Evolutionary conservation across 1,140 invertebrate genomes (phyloP).

Genomic region (Drosophila virilis): DNA sequence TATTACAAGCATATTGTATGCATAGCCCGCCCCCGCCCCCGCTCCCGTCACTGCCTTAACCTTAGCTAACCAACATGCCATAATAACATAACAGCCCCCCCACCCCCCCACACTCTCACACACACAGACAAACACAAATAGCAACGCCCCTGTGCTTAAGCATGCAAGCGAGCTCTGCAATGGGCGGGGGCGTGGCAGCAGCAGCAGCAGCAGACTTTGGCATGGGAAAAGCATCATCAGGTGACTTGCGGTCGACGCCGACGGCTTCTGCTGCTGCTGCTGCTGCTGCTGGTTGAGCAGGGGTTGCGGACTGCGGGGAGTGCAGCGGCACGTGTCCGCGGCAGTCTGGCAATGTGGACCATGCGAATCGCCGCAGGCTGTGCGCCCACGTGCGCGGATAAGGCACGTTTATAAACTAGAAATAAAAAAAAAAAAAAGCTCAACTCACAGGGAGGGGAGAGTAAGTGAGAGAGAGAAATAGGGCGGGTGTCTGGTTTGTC

Average conservation of each 20-base stretch:
- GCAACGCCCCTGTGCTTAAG: constrained; percentile 6
- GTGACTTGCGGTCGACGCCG: constrained; percentile 52
- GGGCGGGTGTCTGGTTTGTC: neutral
- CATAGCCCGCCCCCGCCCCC: neutral
- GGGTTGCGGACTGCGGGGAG: neutral
- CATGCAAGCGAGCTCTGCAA: neutral
- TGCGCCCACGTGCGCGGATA: constrained; percentile 49
- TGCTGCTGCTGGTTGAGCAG: constrained; percentile 32
- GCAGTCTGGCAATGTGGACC: constrained; percentile 18
- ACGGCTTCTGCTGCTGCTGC: constrained; percentile 7
- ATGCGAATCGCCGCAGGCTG: constrained; percentile 54
- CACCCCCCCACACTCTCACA: neutral
- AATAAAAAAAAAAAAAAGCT: too few relatives aligned
- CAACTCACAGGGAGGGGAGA: too few relatives aligned
- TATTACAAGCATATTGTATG: constrained; percentile 49
- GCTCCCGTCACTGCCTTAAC: neutral
- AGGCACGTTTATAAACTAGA: constrained; percentile 55
- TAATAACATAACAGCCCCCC: constrained; percentile 12
- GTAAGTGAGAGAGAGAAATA: neutral
- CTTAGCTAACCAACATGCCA: constrained; percentile 14
- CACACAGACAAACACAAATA: neutral
- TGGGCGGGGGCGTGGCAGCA: constrained; percentile 23
- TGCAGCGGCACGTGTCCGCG: constrained; percentile 57
- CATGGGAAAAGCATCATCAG: constrained; percentile 75
- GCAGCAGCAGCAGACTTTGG: neutral